Percentiles rank a stretch among this genome's conserved stretches.
These are phyloP conservation scores for Keiferia lycopersicella DNA, from an alignment of 2,888 invertebrate species.

Conservation along the genomic window DNA sequence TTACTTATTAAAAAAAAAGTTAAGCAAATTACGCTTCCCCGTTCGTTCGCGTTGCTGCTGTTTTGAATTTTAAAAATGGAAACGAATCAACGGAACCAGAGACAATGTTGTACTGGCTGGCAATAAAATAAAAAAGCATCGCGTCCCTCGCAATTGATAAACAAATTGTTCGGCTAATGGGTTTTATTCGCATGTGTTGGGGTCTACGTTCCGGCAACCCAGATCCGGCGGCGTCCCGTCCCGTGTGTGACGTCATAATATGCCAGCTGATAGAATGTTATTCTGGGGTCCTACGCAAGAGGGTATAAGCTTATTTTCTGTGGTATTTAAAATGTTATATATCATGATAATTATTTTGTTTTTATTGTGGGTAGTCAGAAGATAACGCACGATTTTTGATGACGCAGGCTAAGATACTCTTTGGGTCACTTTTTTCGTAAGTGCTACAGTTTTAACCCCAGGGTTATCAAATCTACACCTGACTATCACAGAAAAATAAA, in stretches of 20 bases:
- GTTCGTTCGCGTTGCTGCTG: conserved; percentile 1
- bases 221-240: conserved; percentile 37
- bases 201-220: conserved; percentile 58
- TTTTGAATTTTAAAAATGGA: conserved; percentile 9
- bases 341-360: too few species aligned
- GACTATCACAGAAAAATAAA: too few species aligned
- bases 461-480: too few species aligned
- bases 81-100: conserved; percentile 16
- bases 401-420: too few species aligned
- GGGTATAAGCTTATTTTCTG: too few species aligned
- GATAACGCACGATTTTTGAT: too few species aligned
- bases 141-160: conserved; percentile 49
- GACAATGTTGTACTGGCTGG: conserved; percentile 24
- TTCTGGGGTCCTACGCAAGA: not conserved
- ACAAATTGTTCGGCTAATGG: conserved; percentile 59
- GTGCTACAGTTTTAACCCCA: too few species aligned
- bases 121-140: conserved; percentile 33
- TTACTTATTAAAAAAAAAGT: not conserved
- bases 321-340: too few species aligned
- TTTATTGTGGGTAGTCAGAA: too few species aligned
- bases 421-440: too few species aligned
- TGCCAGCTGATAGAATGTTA: conserved; percentile 20
- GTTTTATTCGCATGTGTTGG: conserved; percentile 53
- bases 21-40: not conserved
- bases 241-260: conserved; percentile 14